phyloP scores from a whole-genome alignment of 2,797 vertebrate genomes.

The Oreortyx pictus region DNA sequence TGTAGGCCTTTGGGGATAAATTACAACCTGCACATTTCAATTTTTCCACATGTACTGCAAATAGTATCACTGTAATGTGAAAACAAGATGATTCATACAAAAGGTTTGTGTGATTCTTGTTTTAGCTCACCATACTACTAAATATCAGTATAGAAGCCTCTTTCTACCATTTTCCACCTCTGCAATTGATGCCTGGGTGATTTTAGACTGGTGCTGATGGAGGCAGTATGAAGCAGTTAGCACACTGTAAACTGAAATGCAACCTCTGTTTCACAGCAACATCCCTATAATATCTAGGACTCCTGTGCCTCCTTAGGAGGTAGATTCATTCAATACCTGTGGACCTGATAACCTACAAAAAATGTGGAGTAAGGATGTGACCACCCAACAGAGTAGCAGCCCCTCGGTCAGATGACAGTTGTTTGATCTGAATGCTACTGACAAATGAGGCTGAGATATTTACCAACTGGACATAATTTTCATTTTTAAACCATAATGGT shows the following conservation, averaged over 20 bases:
- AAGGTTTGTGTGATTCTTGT: neutral
- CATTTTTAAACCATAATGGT: neutral
- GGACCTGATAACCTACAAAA: neutral
- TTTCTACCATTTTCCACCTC: neutral
- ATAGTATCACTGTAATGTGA: neutral
- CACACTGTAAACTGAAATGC: neutral
- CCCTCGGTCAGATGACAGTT: neutral
- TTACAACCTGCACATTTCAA: neutral
- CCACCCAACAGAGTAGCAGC: neutral
- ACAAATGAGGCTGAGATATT: neutral
- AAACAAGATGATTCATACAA: neutral
- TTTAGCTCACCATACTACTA: neutral
- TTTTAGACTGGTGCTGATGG: neutral
- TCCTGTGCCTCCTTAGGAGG: neutral
- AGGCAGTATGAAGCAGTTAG: neutral
- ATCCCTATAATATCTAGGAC: neutral
- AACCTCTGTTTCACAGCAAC: neutral
- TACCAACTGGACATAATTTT: neutral
- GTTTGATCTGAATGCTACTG: neutral
- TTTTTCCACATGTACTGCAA: neutral
- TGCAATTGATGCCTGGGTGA: neutral
- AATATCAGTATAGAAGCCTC: neutral
- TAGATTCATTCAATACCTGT: neutral
- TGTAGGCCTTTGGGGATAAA: neutral
- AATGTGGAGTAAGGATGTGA: neutral